Evolutionary conservation across 2,113 vertebrate genomes (phyloP).

Genomic region (Chloebia gouldiae): DNA sequence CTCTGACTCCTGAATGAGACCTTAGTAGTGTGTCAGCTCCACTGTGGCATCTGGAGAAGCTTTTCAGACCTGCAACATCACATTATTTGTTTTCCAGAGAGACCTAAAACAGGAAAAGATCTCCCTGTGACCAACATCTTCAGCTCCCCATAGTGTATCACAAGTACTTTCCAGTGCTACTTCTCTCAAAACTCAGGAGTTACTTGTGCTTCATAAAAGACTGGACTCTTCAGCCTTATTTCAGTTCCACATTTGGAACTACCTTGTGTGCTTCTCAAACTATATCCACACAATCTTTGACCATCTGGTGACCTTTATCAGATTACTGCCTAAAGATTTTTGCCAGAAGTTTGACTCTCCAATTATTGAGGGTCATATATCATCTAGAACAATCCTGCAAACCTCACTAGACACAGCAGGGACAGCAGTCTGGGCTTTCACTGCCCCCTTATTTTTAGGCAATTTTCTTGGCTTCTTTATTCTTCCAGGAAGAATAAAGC

Average conservation of each 20-base stretch:
- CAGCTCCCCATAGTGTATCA: background rate
- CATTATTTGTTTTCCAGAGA: background rate
- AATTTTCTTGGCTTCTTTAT: background rate
- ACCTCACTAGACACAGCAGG: background rate
- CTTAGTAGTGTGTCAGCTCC: background rate
- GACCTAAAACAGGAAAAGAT: background rate
- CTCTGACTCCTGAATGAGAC: background rate
- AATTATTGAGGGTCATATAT: constrained; percentile 39
- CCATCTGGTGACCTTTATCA: constrained; percentile 64
- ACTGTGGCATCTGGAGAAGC: background rate
- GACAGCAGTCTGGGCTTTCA: background rate
- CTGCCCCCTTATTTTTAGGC: background rate
- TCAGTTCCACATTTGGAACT: constrained; percentile 9
- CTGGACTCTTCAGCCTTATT: background rate
- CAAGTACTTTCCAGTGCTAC: background rate
- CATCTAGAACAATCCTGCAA: constrained; percentile 36
- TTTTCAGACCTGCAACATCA: background rate
- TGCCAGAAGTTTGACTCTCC: constrained; percentile 47
- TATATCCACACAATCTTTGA: background rate
- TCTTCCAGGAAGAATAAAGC: background rate
- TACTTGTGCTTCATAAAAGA: background rate
- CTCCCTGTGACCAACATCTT: background rate
- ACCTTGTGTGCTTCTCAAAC: constrained; percentile 1
- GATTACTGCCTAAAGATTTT: constrained; percentile 44
- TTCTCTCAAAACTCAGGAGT: background rate